Conservation (phyloP, 2,113 vertebrate species). For the Orcinus orca region DNA sequence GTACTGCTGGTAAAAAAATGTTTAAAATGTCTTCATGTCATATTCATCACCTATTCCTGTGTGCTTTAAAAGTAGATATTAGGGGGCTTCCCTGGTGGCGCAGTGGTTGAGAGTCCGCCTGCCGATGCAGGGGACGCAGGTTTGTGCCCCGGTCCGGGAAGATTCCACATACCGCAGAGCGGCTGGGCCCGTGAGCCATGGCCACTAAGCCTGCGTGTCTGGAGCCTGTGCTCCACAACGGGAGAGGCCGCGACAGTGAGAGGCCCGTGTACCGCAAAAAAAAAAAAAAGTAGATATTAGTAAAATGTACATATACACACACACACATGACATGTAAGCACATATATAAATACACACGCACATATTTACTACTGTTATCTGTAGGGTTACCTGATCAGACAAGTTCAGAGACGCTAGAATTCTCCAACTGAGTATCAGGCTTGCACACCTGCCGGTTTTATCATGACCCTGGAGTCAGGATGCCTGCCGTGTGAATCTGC, state of each 20-base stretch:
- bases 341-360: neutral
- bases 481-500: neutral
- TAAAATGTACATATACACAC: neutral
- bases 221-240: too few relatives aligned
- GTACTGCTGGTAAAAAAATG: neutral
- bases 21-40: neutral
- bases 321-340: neutral
- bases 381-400: neutral
- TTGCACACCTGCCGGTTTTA: neutral
- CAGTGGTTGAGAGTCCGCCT: too few relatives aligned
- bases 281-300: neutral
- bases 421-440: neutral
- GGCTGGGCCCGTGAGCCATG: too few relatives aligned
- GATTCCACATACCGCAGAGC: too few relatives aligned
- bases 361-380: neutral
- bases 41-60: neutral
- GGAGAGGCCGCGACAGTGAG: too few relatives aligned
- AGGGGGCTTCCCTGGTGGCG: neutral
- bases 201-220: accelerated
- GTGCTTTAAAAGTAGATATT: neutral
- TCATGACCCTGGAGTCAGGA: neutral
- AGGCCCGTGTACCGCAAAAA: too few relatives aligned
- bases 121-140: too few relatives aligned
- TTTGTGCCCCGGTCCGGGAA: too few relatives aligned
- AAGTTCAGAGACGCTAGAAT: neutral